Evolutionary conservation across 1,140 invertebrate genomes (phyloP), one percentile per base, ranked within the genome.

Genomic region (Scaptomyza pallida): DNA sequence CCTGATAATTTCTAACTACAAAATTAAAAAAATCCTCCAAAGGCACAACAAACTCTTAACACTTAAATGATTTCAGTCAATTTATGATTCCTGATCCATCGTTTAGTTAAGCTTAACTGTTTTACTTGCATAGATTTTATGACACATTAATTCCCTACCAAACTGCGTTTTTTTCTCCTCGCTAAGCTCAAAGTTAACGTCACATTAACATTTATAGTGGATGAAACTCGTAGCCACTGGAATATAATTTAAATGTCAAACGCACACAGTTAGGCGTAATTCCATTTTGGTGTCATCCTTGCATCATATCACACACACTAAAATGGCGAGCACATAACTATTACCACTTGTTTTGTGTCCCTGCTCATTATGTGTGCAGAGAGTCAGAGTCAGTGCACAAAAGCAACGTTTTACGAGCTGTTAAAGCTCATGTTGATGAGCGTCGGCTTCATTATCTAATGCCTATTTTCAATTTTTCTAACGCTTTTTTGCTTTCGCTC

Each of bases 391-490:
- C 9, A 17, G 30, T 35, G 9, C 9, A 15, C 2, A 16, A 50
- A 56, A 62, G 41, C 23, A 44, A 1, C 51, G 33, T 59, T 75
- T 75, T 78, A 82, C 71, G 57, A 75, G 80, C 75, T 79, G 80
- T 72, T 85, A 63, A 82, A 68, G 67, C 64, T 61, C 41, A 51
- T 43, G 57, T 61, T 61, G 47, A 57, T 74, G 44, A 10, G 8
- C 9, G 26, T 15, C 26, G 16, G 33, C 37, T 78, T 72, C 68
- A 76, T 83, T 86, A 80, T 80, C 81, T 68, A 83, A 86, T 80
- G 74, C 63, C 62, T 76, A 86, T 83, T 86, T 83, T 83, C 80
- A 83, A 85, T 85, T 80, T 83, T 85, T 60, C 10, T 45, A 37
- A 13, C 47, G 72, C 60, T 59, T 55, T 78, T n/a, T n/a, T n/a